Evolutionary conservation across 2,888 invertebrate genomes (phyloP), one percentile per base, ranked within the genome.

Genomic region (Caenorhabditis doughertyi): DNA sequence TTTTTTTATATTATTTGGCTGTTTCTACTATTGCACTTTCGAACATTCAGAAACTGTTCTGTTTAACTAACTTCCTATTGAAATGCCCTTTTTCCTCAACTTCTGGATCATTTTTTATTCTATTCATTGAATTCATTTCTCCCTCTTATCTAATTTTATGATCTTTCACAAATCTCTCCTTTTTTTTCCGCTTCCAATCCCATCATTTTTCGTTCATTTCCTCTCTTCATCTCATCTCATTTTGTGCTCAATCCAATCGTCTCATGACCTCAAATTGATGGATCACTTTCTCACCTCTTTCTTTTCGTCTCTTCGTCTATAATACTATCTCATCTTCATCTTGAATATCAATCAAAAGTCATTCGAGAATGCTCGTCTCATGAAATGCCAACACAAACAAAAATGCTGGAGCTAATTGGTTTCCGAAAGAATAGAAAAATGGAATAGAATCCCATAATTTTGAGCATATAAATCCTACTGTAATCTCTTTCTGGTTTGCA

Each of bases 191-290:
- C 23, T 72, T 60, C 72, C 51, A 58, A 71, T 58, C 70, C 49
- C 71, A 71, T 58, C 56, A 44, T 56, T 49, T 32, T 49, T 60
- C 55, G 47, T 49, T 49, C 49, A 58, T 35, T 71, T 60, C 58
- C 60, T 60, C n/a, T n/a, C 60, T 44, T 13, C 56, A 29, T 44
- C 62, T 9, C 51, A 35, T 32, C 55, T 65, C 73, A 62, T 73
- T 44, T 29, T 29, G 27, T 32, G 0, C 4, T 55, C 42, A 62
- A 53, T 47, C 67, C 68, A 53, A 62, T 68, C 68, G 68, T 62
- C 68, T 51, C 77, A 68, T 77, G 77, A 77, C 77, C 77, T 77
- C 77, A 77, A 77, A 60, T 77, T 77, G 77, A 77, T 77, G 60
- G 68, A 77, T 77, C 62, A 53, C 79, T 71, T 79, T 71, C 79